Evolutionary conservation across 2,888 invertebrate genomes (phyloP), one percentile per base, ranked within the genome.

Genomic region (Embidobia sp.): DNA sequence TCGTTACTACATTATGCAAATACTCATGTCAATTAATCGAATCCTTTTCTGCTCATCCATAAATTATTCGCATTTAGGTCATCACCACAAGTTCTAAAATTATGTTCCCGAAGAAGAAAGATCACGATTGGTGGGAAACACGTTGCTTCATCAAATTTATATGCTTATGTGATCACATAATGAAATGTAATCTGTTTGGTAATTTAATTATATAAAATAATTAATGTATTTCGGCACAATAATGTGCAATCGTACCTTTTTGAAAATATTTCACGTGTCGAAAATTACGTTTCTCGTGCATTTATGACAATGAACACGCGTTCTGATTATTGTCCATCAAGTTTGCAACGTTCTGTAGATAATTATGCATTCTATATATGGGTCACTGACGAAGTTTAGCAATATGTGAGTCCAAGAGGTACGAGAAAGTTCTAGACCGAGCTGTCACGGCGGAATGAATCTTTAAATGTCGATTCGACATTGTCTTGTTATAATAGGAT

Each of bases 301-400:
- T 26, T 53, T 53, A 40, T 46, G 48, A 3, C 48, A 46, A 61
- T 35, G 35, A 33, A 48, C 48, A 48, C 46, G 27, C 18, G 19
- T 49, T 37, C 8, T 10, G 27, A 51, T 49, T 31, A 64, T 51
- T 49, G 49, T 40, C 31, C 64, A 26, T 63, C 49, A 64, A n/a
- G n/a, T n/a, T n/a, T n/a, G n/a, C n/a, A n/a, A n/a, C n/a, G n/a
- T 33, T 31, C 19, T 64, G 19, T 11, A 51, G 42, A 42, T 64
- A 66, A 67, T 61, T 44, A 70, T 61, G 44, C 57, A 53, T 70
- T 22, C 22, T 53, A 44, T 33, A 51, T 33, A 18, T 5, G 42
- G 42, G 40, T 29, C 51, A 31, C 44, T 55, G 29, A 46, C 44
- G 3, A 67, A 55, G 55, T 67, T 67, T 55, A 44, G 51, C 48